Base-by-base conservation (phyloP, 2,888 invertebrate species). In the Diadegma fenestrale region DNA sequence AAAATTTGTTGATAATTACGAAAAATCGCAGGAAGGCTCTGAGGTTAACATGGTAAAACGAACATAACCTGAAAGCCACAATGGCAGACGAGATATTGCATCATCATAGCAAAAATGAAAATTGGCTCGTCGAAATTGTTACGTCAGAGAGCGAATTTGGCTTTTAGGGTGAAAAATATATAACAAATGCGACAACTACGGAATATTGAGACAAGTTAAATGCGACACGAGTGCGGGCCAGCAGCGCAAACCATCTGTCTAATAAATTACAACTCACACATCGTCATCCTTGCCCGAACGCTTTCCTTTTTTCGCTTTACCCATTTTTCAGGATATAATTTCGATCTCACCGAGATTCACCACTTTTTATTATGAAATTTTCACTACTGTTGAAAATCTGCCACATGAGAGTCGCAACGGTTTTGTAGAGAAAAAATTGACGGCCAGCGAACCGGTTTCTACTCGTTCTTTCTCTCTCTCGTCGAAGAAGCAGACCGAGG, bases 231-330 rank as follows among this genome's bases (percentile, higher is more conserved):
- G 71, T 30, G 54, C 43, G 43, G 68, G 48, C 33, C 72, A 54
- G 89, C 91, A 88, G 73, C 87, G 87, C 88, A 87, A 68, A 92
- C 93, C 93, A 94, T 94, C 93, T 94, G 94, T 92, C 92, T 89
- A 89, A 64, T 17, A 68, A 37, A 72, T 89, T 90, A 88, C 88
- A 90, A 94, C 95, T 95, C 94, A 97, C 97, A 96, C 96, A 91
- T 97, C 97, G 89, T 97, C 97, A 88, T 96, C 96, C 93, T 95
- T 95, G 93, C 95, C 95, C 94, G 96, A 96, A 95, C 97, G 97
- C 95, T 97, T 97, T 94, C 96, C 96, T 94, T 97, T 97, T 95
- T 97, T 97, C 94, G 96, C 95, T 95, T 97, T 97, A 93, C 97
- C 97, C 97, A 97, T 97, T 82, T 82, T 71, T 48, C 30, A 73